Evolutionary conservation across 1,140 invertebrate genomes (phyloP).

Genomic region (Diuraphis noxia): DNA sequence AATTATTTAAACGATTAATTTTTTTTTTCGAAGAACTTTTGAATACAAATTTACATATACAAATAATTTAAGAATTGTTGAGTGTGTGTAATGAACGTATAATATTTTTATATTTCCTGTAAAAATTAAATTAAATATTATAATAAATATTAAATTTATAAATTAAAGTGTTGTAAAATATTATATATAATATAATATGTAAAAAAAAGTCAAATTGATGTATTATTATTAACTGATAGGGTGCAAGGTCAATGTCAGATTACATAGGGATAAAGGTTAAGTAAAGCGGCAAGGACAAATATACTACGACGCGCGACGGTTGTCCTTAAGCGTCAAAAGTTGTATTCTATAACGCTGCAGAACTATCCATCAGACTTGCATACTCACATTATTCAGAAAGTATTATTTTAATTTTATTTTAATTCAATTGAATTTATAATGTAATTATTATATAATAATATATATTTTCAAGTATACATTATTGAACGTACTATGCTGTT

Average conservation of each 20-base stretch:
- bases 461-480: neutral
- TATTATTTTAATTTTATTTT: slow-evolving; percentile 1
- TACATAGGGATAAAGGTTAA: neutral
- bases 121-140: neutral
- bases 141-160: neutral
- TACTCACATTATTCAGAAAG: neutral
- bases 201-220: neutral
- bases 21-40: neutral
- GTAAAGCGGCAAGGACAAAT: neutral
- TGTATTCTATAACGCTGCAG: neutral
- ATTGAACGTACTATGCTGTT: neutral
- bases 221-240: slow-evolving; percentile 19
- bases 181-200: neutral
- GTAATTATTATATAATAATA: neutral
- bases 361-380: neutral
- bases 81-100: neutral
- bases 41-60: neutral
- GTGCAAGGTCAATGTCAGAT: neutral
- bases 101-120: neutral
- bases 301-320: neutral
- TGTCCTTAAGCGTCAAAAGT: slow-evolving; percentile 19
- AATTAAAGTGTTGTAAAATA: neutral
- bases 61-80: neutral
- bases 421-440: slow-evolving; percentile 36
- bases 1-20: neutral